Evolutionary conservation across 1,140 invertebrate species (phyloP).

Genomic region (Prorops nasuta): DNA sequence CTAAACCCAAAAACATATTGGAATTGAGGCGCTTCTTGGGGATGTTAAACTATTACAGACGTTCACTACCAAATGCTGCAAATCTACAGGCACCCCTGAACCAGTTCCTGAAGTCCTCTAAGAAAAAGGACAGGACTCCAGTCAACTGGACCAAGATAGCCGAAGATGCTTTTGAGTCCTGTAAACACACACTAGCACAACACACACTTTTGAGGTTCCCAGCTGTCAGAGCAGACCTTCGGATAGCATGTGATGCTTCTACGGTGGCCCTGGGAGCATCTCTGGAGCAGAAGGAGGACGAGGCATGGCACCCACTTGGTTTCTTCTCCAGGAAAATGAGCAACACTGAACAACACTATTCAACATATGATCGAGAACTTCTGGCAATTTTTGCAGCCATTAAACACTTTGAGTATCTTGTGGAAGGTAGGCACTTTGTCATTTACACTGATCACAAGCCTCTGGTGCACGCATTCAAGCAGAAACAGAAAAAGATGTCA

Average conservation of each 20-base stretch:
- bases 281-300: conserved; percentile 12
- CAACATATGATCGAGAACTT: conserved; percentile 23
- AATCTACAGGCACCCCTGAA: conserved; percentile 22
- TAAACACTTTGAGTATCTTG: conserved; percentile 8
- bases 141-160: conserved; percentile 2
- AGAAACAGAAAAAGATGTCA: conserved; percentile 15
- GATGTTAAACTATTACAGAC: conserved; percentile 35
- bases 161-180: conserved; percentile 2
- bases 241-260: conserved; percentile 1
- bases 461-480: conserved; percentile 22
- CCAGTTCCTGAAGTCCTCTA: not conserved
- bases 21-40: conserved; percentile 9
- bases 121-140: conserved; percentile 1
- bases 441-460: conserved; percentile 38
- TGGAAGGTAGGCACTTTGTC: conserved; percentile 4
- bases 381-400: conserved; percentile 19
- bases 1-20: not conserved
- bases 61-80: conserved; percentile 17
- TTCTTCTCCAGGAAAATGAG: conserved; percentile 13
- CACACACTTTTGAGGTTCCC: not conserved
- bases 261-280: conserved; percentile 10
- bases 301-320: conserved; percentile 9
- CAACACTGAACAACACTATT: conserved; percentile 5
- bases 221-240: not conserved
- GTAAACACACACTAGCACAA: not conserved